These are phyloP conservation scores for Erebia aethiops DNA, from an alignment of 2,888 invertebrate species.

Conservation along the genomic window DNA sequence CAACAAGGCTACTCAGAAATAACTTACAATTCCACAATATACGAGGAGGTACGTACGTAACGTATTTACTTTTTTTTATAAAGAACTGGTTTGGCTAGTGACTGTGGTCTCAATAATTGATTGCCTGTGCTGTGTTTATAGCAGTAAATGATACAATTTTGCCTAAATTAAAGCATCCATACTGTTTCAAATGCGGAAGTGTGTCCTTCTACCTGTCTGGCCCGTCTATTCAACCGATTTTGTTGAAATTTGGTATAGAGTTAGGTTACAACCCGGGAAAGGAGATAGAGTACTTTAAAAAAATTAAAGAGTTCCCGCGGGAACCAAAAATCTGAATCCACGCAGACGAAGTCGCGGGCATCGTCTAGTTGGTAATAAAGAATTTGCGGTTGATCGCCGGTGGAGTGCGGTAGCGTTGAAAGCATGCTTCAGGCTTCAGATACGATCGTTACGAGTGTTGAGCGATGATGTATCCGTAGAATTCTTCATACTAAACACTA, in stretches of 20 bases:
- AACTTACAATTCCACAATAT: not conserved
- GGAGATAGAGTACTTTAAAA: too few species aligned
- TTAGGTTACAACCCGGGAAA: too few species aligned
- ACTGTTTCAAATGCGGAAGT: too few species aligned
- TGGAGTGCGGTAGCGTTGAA: not conserved
- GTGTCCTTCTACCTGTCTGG: too few species aligned
- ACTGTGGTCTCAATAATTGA: not conserved
- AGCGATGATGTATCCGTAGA: not conserved
- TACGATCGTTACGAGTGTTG: not conserved
- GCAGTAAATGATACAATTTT: not conserved
- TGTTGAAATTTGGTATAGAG: too few species aligned
- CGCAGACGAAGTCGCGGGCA: too few species aligned
- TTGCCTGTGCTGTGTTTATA: not conserved
- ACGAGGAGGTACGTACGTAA: not conserved
- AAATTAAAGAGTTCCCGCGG: too few species aligned
- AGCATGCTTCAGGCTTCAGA: not conserved
- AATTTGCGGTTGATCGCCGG: not conserved
- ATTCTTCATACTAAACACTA: not conserved
- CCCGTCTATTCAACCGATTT: too few species aligned
- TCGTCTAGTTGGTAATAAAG: not conserved
- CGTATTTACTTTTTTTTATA: not conserved
- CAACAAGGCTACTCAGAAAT: slow-evolving; percentile 2
- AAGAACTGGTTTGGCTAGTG: not conserved
- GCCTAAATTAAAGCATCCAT: too few species aligned
- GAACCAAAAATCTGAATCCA: too few species aligned